These are phyloP conservation scores for Andrena fulva DNA, from an alignment of 2,888 invertebrate genomes.

Conservation along the genomic window DNA sequence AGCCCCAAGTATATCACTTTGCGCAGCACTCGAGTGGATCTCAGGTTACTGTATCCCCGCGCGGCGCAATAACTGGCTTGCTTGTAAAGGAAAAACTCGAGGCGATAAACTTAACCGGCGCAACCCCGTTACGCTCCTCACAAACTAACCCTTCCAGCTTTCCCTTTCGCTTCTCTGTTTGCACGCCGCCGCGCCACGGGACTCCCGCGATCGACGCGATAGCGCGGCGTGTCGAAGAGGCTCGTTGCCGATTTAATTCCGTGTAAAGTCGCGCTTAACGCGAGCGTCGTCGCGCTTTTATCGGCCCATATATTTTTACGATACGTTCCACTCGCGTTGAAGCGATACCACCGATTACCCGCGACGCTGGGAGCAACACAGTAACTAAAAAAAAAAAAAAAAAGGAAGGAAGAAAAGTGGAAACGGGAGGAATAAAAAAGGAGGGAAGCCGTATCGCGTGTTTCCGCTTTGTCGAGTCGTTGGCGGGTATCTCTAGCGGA, in stretches of 20 bases:
- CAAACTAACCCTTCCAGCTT: too few relatives aligned
- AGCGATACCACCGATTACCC: slow-evolving; percentile 41
- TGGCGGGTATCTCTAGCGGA: background rate
- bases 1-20: too few relatives aligned
- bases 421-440: background rate
- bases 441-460: background rate
- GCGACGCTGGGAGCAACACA: background rate
- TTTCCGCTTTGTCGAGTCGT: slow-evolving; percentile 1
- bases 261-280: slow-evolving; percentile 23
- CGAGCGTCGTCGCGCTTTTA: slow-evolving; percentile 37
- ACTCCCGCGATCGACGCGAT: slow-evolving; percentile 12
- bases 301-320: slow-evolving; percentile 47
- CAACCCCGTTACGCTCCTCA: too few relatives aligned
- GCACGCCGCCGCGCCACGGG: background rate
- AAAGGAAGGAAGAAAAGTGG: background rate
- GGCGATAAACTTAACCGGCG: too few relatives aligned
- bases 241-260: slow-evolving; percentile 42
- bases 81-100: too few relatives aligned
- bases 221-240: slow-evolving; percentile 12
- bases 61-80: too few relatives aligned
- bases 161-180: background rate
- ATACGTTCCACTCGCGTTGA: slow-evolving; percentile 26
- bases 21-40: too few relatives aligned
- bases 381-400: too few relatives aligned
- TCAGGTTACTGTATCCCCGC: too few relatives aligned